Percentiles rank a stretch among this genome's conserved stretches.
phyloP scores from a whole-genome alignment of 2,888 invertebrate genomes.

The Caprella mutica region DNA sequence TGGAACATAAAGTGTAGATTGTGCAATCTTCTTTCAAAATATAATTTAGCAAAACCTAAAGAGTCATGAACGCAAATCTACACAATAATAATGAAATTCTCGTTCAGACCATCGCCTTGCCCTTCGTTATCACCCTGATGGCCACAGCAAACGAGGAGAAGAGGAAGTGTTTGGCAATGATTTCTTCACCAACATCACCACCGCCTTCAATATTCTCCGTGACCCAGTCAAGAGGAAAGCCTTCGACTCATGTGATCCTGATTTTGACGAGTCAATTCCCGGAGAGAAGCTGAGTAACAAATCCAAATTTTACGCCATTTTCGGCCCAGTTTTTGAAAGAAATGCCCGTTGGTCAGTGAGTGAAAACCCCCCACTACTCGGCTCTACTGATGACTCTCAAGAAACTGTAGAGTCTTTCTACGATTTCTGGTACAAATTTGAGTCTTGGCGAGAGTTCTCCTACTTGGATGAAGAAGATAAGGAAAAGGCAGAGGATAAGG shows the following conservation, averaged over 20 bases:
- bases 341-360: conserved; percentile 87
- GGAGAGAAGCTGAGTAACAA: conserved; percentile 57
- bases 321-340: conserved; percentile 51
- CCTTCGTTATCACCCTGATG: conserved; percentile 94
- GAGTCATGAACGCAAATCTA: too few relatives aligned
- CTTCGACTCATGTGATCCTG: conserved; percentile 93
- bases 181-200: conserved; percentile 97
- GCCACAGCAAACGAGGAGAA: conserved; percentile 80
- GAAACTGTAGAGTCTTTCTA: conserved; percentile 54
- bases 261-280: conserved; percentile 80
- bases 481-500: conserved; percentile 88
- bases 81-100: too few relatives aligned
- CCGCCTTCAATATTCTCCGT: conserved; percentile 85
- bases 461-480: conserved; percentile 98
- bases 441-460: conserved; percentile 98
- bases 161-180: conserved; percentile 81
- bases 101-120: conserved; percentile 61
- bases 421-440: conserved; percentile 95
- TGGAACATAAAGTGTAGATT: too few relatives aligned
- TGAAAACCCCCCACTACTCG: conserved; percentile 70
- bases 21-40: too few relatives aligned
- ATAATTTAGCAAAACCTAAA: too few relatives aligned
- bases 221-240: conserved; percentile 68
- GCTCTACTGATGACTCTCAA: conserved; percentile 59
- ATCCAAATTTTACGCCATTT: conserved; percentile 67